Base-by-base conservation (phyloP, 2,797 vertebrate species). In the Crax fasciolata region DNA sequence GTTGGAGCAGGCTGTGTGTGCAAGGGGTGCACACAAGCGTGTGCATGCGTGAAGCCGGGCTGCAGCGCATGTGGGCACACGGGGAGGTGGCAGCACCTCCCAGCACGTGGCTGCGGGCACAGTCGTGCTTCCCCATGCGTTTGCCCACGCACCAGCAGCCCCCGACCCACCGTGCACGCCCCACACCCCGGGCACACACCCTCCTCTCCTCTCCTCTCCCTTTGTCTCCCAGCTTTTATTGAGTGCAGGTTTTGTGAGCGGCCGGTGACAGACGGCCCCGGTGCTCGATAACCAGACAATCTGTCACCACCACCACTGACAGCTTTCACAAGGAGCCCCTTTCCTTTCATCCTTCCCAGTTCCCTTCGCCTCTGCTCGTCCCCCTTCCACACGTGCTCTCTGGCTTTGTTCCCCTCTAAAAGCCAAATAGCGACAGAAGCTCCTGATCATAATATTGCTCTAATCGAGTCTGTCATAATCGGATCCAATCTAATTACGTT, bases 401-500 rank as follows among this genome's bases (percentile, higher is more conserved):
- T 49, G 93, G 67, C 93, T 92, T 87, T 80, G 38, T 90, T 96
- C 93, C 93, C 97, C 85, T 81, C 92, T 20, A 81, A 87, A 94
- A 94, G 92, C 95, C 97, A 91, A 94, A 79, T 93, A 85, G 96
- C 76, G 87, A 93, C 96, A 97, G 95, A 94, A 93, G 93, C 97
- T 95, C 79, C 91, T 95, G 87, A 92, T 95, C 96, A 87, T 96
- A 94, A 93, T 93, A 91, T 92, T 86, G 92, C 93, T 89, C 94
- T 97, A 97, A 97, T 97, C 87, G 94, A 96, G 95, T 91, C 97
- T 96, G 94, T 94, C 96, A 95, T 95, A 90, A 96, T 96, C 94
- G 93, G 96, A 96, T 97, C 97, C 97, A 95, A 97, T 98, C 98
- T 98, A 96, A 98, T 98, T 98, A 98, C 38, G 87, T 87, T 87